Base-by-base conservation (phyloP, 2,113 vertebrate species). In the Callipepla squamata region DNA sequence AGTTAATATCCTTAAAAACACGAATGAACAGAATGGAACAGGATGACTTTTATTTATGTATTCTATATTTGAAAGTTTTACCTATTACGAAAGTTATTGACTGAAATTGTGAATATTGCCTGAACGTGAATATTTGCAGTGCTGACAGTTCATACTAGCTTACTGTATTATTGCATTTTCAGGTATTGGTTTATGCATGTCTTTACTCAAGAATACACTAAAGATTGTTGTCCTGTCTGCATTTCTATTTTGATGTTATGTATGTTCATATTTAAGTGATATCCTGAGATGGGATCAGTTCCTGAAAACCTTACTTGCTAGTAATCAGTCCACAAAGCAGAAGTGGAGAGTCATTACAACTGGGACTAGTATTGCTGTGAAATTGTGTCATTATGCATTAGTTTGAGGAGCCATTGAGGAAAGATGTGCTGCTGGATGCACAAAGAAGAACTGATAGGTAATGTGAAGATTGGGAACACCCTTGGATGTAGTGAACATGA, bases 291-390 rank as follows among this genome's bases (percentile, higher is more conserved):
- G 73, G 26, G 23, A 88, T 90, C 69, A 51, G 18, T 59, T 22
- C 58, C 67, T 48, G 50, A 70, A 80, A 83, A 51, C 22, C 40
- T 78, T 72, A 61, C 68, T 93, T 57, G 70, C 57, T 90, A 87
- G 94, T 87, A 93, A 87, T 3, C 13, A 6, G 87, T 87, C 97
- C 92, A 84, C 40, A 95, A 92, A 90, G 81, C 80, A 95, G 85
- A 92, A 84, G 36, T 90, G 63, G 50, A 94, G 74, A 95, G 69
- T 28, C 48, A 78, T 87, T 96, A 63, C 86, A 95, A 92, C 95
- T 96, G 57, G 95, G 93, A 95, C 96, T 79, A 91, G 88, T 61
- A 59, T 83, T 88, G 82, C 55, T 93, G 87, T 96, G 94, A 96
- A 98, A 93, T 81, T 96, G 87, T 91, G 79, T 17, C 2, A 67